These are phyloP conservation scores for Prunella himalayana DNA, from an alignment of 2,113 vertebrate species.

Conservation along the genomic window DNA sequence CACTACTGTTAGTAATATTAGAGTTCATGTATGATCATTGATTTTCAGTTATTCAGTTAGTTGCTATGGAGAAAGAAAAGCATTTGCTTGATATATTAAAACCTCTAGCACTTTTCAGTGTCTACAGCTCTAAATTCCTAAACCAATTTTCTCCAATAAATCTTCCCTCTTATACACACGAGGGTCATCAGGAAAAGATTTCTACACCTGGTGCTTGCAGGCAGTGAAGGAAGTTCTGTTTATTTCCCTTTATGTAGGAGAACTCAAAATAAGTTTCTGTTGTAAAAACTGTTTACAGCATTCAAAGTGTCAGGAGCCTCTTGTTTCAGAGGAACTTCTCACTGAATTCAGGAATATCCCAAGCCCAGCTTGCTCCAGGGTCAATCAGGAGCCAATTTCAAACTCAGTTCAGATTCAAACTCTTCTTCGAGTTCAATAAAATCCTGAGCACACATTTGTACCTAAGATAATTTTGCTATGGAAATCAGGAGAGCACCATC, in stretches of 20 bases:
- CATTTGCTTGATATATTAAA: not conserved
- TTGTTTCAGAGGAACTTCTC: not conserved
- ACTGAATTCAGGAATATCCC: not conserved
- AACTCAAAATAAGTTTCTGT: not conserved
- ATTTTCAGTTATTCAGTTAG: not conserved
- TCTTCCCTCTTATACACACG: not conserved
- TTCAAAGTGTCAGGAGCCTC: not conserved
- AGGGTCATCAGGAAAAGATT: not conserved
- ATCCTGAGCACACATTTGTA: not conserved
- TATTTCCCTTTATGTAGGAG: not conserved
- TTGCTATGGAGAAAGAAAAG: not conserved
- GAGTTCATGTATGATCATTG: not conserved
- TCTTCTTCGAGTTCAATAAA: not conserved
- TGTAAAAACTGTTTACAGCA: not conserved
- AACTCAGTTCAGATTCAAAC: not conserved
- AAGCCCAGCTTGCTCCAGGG: not conserved
- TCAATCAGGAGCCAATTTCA: not conserved
- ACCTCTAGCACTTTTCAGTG: not conserved
- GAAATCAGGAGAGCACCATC: not conserved
- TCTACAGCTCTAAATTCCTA: not conserved
- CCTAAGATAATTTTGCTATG: not conserved
- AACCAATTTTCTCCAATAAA: not conserved
- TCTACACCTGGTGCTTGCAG: not conserved
- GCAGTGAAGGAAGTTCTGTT: not conserved
- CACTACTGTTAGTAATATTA: not conserved